Evolutionary conservation across 2,113 vertebrate genomes (phyloP), one percentile per base, ranked within the genome.

Genomic region (Hippolais icterina): DNA sequence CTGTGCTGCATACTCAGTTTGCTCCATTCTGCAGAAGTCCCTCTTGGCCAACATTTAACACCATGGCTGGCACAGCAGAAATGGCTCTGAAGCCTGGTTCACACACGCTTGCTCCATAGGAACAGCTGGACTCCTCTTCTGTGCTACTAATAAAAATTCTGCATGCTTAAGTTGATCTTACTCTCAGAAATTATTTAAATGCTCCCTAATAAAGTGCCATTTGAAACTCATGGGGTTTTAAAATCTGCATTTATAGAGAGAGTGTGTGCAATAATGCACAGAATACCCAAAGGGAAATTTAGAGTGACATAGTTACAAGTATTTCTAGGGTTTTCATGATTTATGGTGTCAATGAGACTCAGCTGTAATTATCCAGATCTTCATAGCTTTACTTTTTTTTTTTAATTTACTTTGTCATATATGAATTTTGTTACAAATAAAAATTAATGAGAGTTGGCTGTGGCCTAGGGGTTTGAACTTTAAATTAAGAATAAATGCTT

Each of bases 101-200:
- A 78, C 60, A 81, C 47, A 63, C n/a, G 12, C 70, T 61, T 69
- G 57, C 88, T 95, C 39, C 39, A 22, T 23, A 81, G 72, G 83
- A 96, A 93, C 94, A 87, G 90, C 82, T 94, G 93, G 77, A 64
- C 56, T 95, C 93, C 90, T 59, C 91, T 96, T 96, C 90, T 83
- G 80, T 72, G 74, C 82, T 92, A 49, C 95, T 94, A 95, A 94
- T 83, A 96, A 96, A 95, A 95, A 71, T 88, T 61, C 85, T 91
- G 88, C 94, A 65, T 90, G 93, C 78, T 96, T 94, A 89, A 95
- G 89, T 94, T 83, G 93, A 85, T 94, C 78, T 69, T 85, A 85
- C 76, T 90, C 92, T 94, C 89, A 83, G 71, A 94, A 94, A 96
- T 96, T 12, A 97, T 97, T 98, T 97, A 97, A 96, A 96, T 89